A percentile compares a stretch with the other conserved stretches of the same genome.
phyloP scores from a whole-genome alignment of 1,140 invertebrate genomes.

The Trichogramma pretiosum region DNA sequence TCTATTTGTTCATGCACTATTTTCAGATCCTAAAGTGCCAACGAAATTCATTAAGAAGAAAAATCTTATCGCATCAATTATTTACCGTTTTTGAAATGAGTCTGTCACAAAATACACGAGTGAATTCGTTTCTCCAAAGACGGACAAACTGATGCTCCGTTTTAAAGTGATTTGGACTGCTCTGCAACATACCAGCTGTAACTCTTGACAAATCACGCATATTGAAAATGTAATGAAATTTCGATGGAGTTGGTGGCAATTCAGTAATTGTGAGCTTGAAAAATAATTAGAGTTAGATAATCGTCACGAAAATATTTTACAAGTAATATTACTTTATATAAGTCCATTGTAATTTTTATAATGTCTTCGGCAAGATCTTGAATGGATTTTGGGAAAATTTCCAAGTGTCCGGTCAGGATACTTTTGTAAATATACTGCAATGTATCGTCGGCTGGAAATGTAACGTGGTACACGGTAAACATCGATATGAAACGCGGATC shows the following conservation, averaged over 20 bases:
- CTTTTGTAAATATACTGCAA: conserved; percentile 75
- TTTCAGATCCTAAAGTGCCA: conserved; percentile 40
- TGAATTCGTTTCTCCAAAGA: conserved; percentile 84
- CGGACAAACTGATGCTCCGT: conserved; percentile 63
- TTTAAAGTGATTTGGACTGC: conserved; percentile 58
- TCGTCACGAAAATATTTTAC: conserved; percentile 1
- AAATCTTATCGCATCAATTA: not conserved
- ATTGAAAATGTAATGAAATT: conserved; percentile 93
- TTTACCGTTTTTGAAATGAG: conserved; percentile 63
- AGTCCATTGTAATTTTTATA: conserved; percentile 66
- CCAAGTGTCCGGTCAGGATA: conserved; percentile 69
- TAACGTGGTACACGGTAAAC: conserved; percentile 79
- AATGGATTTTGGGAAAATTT: conserved; percentile 59
- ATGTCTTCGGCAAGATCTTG: conserved; percentile 55
- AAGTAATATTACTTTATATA: conserved; percentile 62
- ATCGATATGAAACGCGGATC: conserved; percentile 83
- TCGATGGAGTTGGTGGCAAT: conserved; percentile 81
- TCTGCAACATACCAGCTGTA: conserved; percentile 68
- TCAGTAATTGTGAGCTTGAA: conserved; percentile 59
- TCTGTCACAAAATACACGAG: conserved; percentile 75
- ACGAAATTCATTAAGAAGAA: too few species aligned
- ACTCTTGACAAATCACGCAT: conserved; percentile 80
- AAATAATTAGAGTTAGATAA: conserved; percentile 1
- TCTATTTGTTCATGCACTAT: conserved; percentile 45
- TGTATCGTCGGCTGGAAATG: conserved; percentile 67